Evolutionary conservation across 2,113 vertebrate species (phyloP), one percentile per base, ranked within the genome.

Genomic region (Cavia porcellus): DNA sequence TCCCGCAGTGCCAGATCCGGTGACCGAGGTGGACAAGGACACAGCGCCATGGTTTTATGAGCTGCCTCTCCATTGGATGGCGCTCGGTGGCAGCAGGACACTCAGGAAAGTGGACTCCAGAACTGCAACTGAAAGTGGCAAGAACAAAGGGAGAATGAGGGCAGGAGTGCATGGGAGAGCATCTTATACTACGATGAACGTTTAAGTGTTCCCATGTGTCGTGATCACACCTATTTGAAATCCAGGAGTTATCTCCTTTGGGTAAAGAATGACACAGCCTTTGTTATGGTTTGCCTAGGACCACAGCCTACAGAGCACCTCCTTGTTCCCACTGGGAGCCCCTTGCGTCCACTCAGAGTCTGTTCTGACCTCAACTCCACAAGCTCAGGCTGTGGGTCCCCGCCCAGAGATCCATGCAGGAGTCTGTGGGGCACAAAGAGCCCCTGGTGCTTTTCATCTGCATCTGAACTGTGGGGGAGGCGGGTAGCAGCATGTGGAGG

Each of bases 261-360:
- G 22, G 28, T 52, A 52, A 84, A 68, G 47, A 79, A 47, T 2
- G 3, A 57, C 62, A 47, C 22, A 17, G 28, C 35, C 62, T 24
- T 15, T 19, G 2, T 8, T 19, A n/a, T 13, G 11, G 5, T 70
- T 20, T 3, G 17, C 68, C 35, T 64, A 38, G 47, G 64, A 50
- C 28, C 6, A 10, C n/a, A 2, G 14, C 50, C 59, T 45, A 45
- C 22, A 66, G 25, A n/a, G 12, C 28, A 1, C 17, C 30, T 32
- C 45, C 32, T 35, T 8, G 35, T 68, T 61, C 38, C 35, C 61
- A 68, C 61, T 9, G 11, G 38, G 38, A 12, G 20, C 25, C n/a
- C 2, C 0, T 50, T 32, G 32, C 4, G 7, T 12, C 6, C 20
- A 12, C 35, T 9, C 28, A 14, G 17, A 75, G 12, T 30, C 45